Conservation (phyloP, 2,888 invertebrate genomes). For the Tinea trinotella region DNA sequence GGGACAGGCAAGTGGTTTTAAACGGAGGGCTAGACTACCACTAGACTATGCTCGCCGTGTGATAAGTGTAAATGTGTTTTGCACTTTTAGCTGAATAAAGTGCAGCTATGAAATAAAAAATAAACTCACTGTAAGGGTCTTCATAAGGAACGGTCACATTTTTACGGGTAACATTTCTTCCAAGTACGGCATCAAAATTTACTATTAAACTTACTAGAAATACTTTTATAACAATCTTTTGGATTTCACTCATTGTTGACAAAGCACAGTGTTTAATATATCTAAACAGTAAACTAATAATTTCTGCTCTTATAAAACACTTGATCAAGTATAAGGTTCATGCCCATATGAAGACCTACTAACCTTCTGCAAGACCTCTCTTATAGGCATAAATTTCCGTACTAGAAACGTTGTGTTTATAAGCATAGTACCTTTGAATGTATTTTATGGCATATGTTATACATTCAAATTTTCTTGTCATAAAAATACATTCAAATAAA, state of each 20-base stretch:
- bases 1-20: too few relatives aligned
- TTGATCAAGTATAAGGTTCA: slow-evolving; percentile 31
- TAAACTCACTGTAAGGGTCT: slow-evolving; percentile 19
- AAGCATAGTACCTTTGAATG: too few relatives aligned
- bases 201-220: slow-evolving; percentile 15
- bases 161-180: neutral
- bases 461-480: too few relatives aligned
- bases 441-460: too few relatives aligned
- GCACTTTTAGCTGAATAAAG: too few relatives aligned
- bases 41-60: too few relatives aligned
- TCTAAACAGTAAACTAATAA: slow-evolving; percentile 38
- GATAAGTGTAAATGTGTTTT: too few relatives aligned
- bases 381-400: neutral
- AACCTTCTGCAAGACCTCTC: slow-evolving; percentile 9
- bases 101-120: too few relatives aligned
- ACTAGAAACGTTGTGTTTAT: neutral
- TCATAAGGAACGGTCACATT: slow-evolving; percentile 17
- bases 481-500: too few relatives aligned
- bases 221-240: slow-evolving; percentile 19
- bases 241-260: slow-evolving; percentile 21
- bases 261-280: slow-evolving; percentile 29
- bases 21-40: too few relatives aligned
- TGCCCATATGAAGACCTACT: slow-evolving; percentile 40
- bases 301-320: slow-evolving; percentile 51
- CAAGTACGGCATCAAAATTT: neutral